Evolutionary conservation across 2,797 vertebrate genomes (phyloP).

Genomic region (Dallia pectoralis): DNA sequence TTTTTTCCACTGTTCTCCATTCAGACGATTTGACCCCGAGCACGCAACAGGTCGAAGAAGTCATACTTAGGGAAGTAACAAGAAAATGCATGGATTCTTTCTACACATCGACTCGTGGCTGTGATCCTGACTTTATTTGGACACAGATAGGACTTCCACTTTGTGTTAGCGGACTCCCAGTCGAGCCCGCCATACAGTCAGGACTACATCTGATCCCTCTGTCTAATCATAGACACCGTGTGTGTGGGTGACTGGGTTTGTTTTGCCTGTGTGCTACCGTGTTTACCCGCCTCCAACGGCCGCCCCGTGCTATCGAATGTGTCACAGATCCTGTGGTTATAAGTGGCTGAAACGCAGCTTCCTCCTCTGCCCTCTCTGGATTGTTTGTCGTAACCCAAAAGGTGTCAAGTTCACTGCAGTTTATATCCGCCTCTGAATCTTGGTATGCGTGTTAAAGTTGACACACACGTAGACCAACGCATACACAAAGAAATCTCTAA

Average conservation of each 20-base stretch:
- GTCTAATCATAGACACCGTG: background rate
- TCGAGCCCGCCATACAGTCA: background rate
- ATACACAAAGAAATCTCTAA: background rate
- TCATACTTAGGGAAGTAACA: no score
- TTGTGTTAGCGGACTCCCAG: background rate
- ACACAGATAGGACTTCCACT: no score
- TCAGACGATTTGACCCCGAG: background rate
- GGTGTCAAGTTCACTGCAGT: conserved; percentile 10
- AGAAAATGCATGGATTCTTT: no score
- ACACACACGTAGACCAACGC: conserved; percentile 6
- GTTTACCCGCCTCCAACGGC: background rate
- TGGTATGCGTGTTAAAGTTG: background rate
- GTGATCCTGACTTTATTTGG: background rate
- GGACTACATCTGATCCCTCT: background rate
- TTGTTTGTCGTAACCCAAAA: background rate
- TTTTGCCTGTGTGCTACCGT: background rate
- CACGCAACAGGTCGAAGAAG: background rate
- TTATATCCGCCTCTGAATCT: background rate
- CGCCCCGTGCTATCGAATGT: conserved; percentile 4
- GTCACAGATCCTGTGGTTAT: conserved; percentile 11
- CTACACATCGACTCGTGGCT: background rate
- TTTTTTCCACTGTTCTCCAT: background rate
- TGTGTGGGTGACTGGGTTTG: background rate
- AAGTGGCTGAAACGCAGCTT: background rate
- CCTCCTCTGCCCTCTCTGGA: background rate